Percentiles rank a stretch among this genome's conserved stretches.
Evolutionary conservation across 2,888 invertebrate genomes (phyloP).

Genomic region (Cotesia congregata): DNA sequence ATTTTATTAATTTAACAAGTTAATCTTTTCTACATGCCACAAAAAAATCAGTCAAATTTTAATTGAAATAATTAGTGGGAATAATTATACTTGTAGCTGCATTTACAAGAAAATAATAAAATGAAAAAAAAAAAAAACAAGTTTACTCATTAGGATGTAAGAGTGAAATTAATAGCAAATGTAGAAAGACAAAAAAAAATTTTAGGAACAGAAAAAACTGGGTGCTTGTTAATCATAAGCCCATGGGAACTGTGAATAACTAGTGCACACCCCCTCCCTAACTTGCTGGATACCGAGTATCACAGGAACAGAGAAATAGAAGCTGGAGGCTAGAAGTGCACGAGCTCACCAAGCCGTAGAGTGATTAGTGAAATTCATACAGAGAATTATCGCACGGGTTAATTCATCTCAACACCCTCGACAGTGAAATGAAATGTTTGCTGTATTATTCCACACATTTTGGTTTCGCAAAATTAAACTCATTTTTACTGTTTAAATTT

Average conservation of each 20-base stretch:
- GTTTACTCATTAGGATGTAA: neutral
- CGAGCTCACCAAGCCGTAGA: slow-evolving; percentile 32
- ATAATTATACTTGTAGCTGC: neutral
- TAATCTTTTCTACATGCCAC: neutral
- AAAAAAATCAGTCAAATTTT: neutral
- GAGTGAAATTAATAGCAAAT: neutral
- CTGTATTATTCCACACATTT: slow-evolving; percentile 1
- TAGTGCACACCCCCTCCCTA: slow-evolving; percentile 43
- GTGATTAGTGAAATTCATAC: slow-evolving; percentile 50
- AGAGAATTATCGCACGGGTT: slow-evolving; percentile 41
- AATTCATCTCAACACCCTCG: slow-evolving; percentile 29
- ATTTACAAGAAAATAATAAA: neutral
- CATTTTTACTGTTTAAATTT: neutral
- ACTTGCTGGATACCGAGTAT: slow-evolving; percentile 30
- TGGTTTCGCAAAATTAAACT: slow-evolving; percentile 9
- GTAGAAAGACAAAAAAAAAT: neutral
- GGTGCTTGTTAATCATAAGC: slow-evolving; percentile 30
- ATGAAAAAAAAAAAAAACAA: neutral
- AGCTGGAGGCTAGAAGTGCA: slow-evolving; percentile 30
- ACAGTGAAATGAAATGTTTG: slow-evolving; percentile 28
- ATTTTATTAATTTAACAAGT: neutral
- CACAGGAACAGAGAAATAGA: slow-evolving; percentile 31
- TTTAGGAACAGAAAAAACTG: neutral
- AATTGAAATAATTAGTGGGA: neutral
- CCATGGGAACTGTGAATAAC: slow-evolving; percentile 48